Conservation (phyloP, 2,888 invertebrate species). For the Leistus spinibarbis region DNA sequence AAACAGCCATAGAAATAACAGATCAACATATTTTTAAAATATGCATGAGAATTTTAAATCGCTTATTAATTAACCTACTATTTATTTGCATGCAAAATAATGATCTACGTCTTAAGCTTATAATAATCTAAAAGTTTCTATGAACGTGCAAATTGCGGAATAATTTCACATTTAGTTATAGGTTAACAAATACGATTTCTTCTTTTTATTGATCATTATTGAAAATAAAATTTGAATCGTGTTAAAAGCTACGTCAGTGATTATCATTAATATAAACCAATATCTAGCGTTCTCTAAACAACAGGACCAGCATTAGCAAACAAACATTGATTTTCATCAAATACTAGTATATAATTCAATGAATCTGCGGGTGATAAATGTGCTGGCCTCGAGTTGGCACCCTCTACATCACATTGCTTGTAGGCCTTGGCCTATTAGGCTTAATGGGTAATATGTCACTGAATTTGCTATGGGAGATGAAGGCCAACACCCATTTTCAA, state of each 20-base stretch:
- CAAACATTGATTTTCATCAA: neutral
- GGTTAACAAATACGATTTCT: neutral
- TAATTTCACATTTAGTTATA: conserved; percentile 21
- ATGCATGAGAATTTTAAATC: too few relatives aligned
- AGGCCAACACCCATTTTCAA: neutral
- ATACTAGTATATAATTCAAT: too few relatives aligned
- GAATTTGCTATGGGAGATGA: neutral
- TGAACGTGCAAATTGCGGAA: conserved; percentile 37
- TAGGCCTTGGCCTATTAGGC: neutral
- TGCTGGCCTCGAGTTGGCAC: neutral
- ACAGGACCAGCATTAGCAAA: neutral
- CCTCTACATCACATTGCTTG: neutral
- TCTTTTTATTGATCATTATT: too few relatives aligned
- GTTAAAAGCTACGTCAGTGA: neutral
- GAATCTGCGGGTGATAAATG: neutral
- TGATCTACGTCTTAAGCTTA: too few relatives aligned
- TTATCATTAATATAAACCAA: neutral
- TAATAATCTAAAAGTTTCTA: too few relatives aligned
- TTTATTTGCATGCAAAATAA: too few relatives aligned
- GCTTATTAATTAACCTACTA: too few relatives aligned
- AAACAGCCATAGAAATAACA: too few relatives aligned
- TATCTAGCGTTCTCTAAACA: neutral
- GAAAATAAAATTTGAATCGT: too few relatives aligned
- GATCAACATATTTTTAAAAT: too few relatives aligned
- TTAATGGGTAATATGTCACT: neutral